phyloP scores from a whole-genome alignment of 2,113 vertebrate genomes.

The Felis catus region DNA sequence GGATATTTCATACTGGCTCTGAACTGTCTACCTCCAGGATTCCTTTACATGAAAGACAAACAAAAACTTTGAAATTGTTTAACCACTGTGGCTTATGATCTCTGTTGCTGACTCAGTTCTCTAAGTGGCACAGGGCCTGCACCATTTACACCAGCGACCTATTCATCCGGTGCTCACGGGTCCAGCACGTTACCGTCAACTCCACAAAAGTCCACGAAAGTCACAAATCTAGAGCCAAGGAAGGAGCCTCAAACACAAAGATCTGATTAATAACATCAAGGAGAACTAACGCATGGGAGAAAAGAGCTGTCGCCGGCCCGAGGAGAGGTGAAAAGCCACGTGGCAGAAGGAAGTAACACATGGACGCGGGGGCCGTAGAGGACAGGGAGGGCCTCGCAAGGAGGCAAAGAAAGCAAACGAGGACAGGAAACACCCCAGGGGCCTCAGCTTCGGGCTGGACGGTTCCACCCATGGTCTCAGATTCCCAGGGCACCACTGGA shows the following conservation, averaged over 20 bases:
- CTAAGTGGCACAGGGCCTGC: background rate
- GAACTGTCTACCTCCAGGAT: background rate
- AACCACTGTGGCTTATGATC: background rate
- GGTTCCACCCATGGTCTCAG: background rate
- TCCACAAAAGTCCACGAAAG: background rate
- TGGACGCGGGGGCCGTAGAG: background rate
- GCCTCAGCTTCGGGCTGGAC: background rate
- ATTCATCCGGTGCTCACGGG: background rate
- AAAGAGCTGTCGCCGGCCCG: background rate
- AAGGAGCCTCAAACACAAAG: background rate
- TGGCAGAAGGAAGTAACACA: background rate
- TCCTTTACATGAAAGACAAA: background rate
- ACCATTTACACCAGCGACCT: background rate
- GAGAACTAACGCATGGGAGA: background rate
- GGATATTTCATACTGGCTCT: background rate
- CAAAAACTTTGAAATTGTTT: background rate
- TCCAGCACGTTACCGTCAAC: background rate
- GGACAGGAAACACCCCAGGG: no score
- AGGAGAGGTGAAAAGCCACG: background rate
- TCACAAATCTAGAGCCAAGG: background rate
- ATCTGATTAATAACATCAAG: background rate
- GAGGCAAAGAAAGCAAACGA: background rate
- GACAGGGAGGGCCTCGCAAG: rapidly evolving
- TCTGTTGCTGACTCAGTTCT: background rate
- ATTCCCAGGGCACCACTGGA: background rate